Percentiles rank a stretch among this genome's conserved stretches.
These are phyloP conservation scores for Taxidea taxus DNA, from an alignment of 2,113 vertebrate species.

Conservation along the genomic window DNA sequence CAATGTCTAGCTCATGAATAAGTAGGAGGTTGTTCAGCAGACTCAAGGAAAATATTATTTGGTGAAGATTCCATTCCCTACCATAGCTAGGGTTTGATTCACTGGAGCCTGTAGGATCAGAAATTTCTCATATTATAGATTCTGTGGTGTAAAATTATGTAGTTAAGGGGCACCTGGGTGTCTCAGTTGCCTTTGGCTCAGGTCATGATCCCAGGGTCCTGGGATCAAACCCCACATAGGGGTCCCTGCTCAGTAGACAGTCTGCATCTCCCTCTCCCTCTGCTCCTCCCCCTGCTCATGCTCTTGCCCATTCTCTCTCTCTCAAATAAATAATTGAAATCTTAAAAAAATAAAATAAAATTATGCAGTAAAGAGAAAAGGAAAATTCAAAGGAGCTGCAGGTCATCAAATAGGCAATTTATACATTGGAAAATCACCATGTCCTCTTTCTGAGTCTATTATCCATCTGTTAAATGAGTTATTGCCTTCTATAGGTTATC, in stretches of 20 bases:
- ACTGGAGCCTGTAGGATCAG: neutral
- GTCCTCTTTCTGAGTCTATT: neutral
- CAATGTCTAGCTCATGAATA: neutral
- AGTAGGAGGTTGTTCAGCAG: neutral
- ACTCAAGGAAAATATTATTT: neutral
- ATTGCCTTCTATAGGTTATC: neutral
- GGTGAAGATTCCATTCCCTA: neutral
- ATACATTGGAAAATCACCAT: neutral
- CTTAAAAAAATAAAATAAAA: neutral
- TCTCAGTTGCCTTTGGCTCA: no score
- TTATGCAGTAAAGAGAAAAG: neutral
- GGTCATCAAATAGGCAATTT: neutral
- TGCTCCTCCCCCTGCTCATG: no score
- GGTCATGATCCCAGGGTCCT: no score
- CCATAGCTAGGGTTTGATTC: neutral
- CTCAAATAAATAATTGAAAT: no score
- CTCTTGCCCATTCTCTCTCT: no score
- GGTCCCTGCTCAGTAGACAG: no score
- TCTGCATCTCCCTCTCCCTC: no score
- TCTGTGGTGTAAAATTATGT: neutral
- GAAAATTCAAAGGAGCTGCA: neutral
- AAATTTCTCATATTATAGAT: neutral
- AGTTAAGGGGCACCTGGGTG: neutral
- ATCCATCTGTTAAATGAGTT: neutral
- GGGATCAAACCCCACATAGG: no score